Evolutionary conservation across 2,888 invertebrate species (phyloP).

Genomic region (Sycophila texana): DNA sequence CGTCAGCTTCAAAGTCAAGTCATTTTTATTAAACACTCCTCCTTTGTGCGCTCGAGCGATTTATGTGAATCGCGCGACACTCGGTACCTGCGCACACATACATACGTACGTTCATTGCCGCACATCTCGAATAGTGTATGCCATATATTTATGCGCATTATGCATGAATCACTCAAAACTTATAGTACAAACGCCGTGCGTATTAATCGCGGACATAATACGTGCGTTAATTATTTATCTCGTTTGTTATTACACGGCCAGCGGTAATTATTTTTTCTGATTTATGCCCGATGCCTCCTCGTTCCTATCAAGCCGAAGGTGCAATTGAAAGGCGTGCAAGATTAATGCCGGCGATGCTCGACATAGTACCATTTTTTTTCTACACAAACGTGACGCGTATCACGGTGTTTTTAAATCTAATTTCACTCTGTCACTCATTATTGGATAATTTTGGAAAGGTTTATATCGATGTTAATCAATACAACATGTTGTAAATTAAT

Average conservation of each 20-base stretch:
- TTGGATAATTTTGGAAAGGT: too few relatives aligned
- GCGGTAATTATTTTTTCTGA: not conserved
- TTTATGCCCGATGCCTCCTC: not conserved
- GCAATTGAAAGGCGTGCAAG: not conserved
- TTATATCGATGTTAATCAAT: too few relatives aligned
- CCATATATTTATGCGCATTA: constrained; percentile 2
- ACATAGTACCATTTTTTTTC: constrained; percentile 12
- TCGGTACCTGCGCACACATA: not conserved
- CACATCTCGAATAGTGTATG: not conserved
- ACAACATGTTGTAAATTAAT: too few relatives aligned
- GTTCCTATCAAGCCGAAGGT: not conserved
- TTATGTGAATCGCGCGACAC: too few relatives aligned
- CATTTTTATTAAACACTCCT: too few relatives aligned
- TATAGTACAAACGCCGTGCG: not conserved
- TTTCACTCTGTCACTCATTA: too few relatives aligned
- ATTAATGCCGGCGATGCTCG: constrained; percentile 1
- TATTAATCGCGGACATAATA: not conserved
- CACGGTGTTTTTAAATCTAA: not conserved
- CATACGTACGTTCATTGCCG: not conserved
- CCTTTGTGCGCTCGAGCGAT: too few relatives aligned
- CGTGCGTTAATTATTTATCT: constrained; percentile 6
- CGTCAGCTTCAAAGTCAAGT: too few relatives aligned
- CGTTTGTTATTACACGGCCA: not conserved
- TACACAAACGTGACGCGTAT: not conserved
- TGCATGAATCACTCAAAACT: constrained; percentile 23